phyloP scores from a whole-genome alignment of 23 tunicate species.

The Clavelina lepadiformis region DNA sequence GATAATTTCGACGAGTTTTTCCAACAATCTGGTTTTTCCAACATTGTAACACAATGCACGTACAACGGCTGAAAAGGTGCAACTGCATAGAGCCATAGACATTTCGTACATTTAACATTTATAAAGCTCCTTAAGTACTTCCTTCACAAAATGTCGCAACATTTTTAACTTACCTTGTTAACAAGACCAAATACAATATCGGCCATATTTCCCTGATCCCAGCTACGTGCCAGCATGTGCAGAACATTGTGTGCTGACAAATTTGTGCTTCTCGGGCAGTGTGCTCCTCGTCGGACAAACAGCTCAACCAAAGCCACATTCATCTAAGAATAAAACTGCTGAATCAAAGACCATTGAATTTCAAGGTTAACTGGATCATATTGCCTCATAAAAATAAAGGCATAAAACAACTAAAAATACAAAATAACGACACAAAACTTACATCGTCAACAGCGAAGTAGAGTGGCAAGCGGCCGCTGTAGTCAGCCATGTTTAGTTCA shows the following conservation, averaged over 20 bases:
- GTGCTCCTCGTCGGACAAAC: conserved; percentile 58
- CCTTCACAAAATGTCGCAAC: too few species aligned
- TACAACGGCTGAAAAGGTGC: too few species aligned
- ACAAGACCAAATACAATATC: conserved; percentile 85
- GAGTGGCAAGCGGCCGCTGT: conserved; percentile 80
- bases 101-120: too few species aligned
- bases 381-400: too few species aligned
- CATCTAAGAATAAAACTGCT: conserved; percentile 43
- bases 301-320: conserved; percentile 74
- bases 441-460: conserved; percentile 94
- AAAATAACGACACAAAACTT: conserved; percentile 11
- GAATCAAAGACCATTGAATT: background rate
- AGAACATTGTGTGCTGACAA: conserved; percentile 77
- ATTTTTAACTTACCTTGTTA: conserved; percentile 71
- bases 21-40: too few species aligned
- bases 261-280: conserved; percentile 81
- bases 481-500: conserved; percentile 85
- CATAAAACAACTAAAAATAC: background rate
- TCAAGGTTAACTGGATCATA: too few species aligned
- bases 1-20: too few species aligned
- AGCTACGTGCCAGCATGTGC: conserved; percentile 81
- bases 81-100: too few species aligned
- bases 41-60: too few species aligned
- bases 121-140: too few species aligned
- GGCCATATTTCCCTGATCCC: conserved; percentile 93